These are phyloP conservation scores for Dicycla oo DNA, from an alignment of 2,888 invertebrate species.

Conservation along the genomic window DNA sequence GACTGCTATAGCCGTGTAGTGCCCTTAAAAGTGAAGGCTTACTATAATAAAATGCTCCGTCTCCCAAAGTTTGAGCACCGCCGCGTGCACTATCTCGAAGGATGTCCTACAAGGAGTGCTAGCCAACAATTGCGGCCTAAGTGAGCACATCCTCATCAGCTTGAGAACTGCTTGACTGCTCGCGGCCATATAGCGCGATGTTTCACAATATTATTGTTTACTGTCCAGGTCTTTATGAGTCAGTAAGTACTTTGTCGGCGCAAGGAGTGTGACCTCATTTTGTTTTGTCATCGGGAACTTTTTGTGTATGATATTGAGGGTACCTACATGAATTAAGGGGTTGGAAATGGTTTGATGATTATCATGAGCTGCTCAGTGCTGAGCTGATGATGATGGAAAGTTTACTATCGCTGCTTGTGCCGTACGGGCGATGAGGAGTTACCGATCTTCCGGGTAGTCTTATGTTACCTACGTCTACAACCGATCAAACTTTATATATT, in stretches of 20 bases:
- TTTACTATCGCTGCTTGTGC: background rate
- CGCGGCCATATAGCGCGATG: slow-evolving; percentile 66
- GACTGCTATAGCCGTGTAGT: no score
- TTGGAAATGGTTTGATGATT: no score
- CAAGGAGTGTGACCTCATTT: slow-evolving; percentile 36
- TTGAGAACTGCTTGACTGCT: slow-evolving; percentile 76
- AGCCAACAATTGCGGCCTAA: slow-evolving; percentile 87
- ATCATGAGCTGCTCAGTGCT: no score
- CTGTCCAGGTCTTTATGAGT: slow-evolving; percentile 56
- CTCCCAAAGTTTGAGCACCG: slow-evolving; percentile 74
- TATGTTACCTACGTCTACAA: background rate
- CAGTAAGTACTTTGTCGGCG: slow-evolving; percentile 46
- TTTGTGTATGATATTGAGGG: background rate
- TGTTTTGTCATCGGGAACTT: background rate
- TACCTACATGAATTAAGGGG: background rate
- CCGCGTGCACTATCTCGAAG: slow-evolving; percentile 74
- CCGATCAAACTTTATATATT: background rate
- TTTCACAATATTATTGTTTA: slow-evolving; percentile 64
- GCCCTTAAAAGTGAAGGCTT: no score
- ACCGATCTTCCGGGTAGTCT: background rate
- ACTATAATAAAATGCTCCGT: background rate
- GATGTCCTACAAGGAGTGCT: slow-evolving; percentile 83
- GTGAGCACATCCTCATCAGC: slow-evolving; percentile 89
- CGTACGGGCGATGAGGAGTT: no score
- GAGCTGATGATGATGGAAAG: background rate